Evolutionary conservation across 2,797 vertebrate species (phyloP), one percentile per base, ranked within the genome.

Genomic region (Menidia menidia): DNA sequence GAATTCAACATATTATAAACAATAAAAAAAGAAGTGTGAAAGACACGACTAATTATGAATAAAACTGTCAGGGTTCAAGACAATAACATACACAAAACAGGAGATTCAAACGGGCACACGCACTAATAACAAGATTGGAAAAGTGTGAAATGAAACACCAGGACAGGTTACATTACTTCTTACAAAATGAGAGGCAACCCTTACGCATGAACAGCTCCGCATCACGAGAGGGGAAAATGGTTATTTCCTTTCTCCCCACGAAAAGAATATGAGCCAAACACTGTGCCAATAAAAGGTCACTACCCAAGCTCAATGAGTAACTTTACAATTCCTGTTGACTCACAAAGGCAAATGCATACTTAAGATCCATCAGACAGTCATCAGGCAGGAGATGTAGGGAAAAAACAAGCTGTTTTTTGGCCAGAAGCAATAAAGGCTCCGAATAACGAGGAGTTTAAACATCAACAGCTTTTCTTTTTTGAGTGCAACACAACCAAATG

Each of bases 1-100:
- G 25, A 25, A 25, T 25, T 25, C 25, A 25, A 25, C 25, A 25
- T 25, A 25, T 25, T 25, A 25, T 25, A 25, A 25, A n/a, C n/a
- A n/a, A n/a, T n/a, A n/a, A n/a, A n/a, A n/a, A n/a, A n/a, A 25
- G 2, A 25, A 25, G 25, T 25, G 25, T 25, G 25, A 25, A 25
- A 25, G 25, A 25, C 25, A 25, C 13, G 54, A 39, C 68, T 81
- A 84, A 70, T 67, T 72, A 78, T 73, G 70, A 41, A 57, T 62
- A 47, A 64, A 56, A 68, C 30, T 64, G 0, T 59, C 48, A 58
- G 16, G 18, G 32, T 25, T 47, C 16, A 3, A 52, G 14, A 68
- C 33, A 77, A 52, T 60, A 57, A 35, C 44, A 42, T 9, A 39
- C 2, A 31, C 9, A 57, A 53, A 63, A 50, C 43, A 66, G 67